A percentile compares a stretch with the other conserved stretches of the same genome.
phyloP scores from a whole-genome alignment of 2,888 invertebrate species.

The Pseudanteris insignis region DNA sequence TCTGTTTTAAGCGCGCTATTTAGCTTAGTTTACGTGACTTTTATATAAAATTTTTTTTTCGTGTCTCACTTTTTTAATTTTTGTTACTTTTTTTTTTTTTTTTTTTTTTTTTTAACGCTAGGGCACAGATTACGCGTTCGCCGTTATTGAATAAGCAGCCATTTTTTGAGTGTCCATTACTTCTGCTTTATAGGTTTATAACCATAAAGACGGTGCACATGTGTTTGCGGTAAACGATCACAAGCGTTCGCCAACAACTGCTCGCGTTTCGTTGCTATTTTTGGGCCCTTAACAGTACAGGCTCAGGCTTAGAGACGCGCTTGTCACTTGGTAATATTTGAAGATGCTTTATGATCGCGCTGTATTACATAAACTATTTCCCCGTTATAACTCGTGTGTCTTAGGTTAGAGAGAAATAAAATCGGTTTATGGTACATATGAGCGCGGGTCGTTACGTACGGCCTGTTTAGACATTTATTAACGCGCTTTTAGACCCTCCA shows the following conservation, averaged over 20 bases:
- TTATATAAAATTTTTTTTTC: no score
- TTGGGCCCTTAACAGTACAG: constrained; percentile 5
- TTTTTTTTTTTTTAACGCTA: no score
- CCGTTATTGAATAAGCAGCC: constrained; percentile 14
- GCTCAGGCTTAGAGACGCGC: constrained; percentile 21
- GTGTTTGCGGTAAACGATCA: constrained; percentile 26
- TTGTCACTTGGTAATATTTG: constrained; percentile 39
- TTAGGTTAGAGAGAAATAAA: constrained; percentile 5
- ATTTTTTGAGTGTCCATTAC: constrained; percentile 34
- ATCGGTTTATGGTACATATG: background rate
- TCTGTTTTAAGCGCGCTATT: no score
- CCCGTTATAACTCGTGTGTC: constrained; percentile 6
- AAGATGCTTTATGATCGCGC: constrained; percentile 27
- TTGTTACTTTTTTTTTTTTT: no score
- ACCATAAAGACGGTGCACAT: constrained; percentile 36
- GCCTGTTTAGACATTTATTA: no score
- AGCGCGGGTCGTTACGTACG: background rate
- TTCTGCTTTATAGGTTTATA: constrained; percentile 38
- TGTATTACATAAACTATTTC: constrained; percentile 30
- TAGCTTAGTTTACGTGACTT: no score
- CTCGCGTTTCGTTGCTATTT: constrained; percentile 33
- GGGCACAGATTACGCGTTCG: background rate
- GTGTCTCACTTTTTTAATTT: no score
- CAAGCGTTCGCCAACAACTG: constrained; percentile 14
- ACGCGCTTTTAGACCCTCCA: no score